Percentiles rank a stretch among this genome's conserved stretches.
Conservation (phyloP, 2,888 invertebrate genomes). For the Corythucha ciliata region DNA sequence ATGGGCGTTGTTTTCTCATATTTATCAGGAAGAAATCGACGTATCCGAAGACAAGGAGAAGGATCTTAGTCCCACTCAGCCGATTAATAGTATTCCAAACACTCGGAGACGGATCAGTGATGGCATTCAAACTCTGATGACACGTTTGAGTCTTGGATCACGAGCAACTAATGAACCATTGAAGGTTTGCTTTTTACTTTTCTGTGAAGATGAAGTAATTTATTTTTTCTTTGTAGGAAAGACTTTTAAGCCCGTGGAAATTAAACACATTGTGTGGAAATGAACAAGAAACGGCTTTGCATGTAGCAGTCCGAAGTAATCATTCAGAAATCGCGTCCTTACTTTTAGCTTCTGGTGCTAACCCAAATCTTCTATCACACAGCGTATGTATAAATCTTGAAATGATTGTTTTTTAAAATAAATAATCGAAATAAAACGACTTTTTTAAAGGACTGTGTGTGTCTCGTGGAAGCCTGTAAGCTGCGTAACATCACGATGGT, state of each 20-base stretch:
- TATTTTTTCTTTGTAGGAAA: too few species aligned
- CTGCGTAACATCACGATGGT: conserved; percentile 59
- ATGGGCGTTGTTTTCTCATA: background rate
- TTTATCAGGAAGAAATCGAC: background rate
- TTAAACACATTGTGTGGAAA: conserved; percentile 66
- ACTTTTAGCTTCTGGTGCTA: conserved; percentile 68
- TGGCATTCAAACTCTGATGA: conserved; percentile 82
- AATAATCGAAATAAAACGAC: too few species aligned
- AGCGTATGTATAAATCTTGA: conserved; percentile 14
- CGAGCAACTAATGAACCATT: too few species aligned
- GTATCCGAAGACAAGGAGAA: background rate
- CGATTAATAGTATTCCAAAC: conserved; percentile 25
- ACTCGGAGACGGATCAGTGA: conserved; percentile 68
- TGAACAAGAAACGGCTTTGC: conserved; percentile 70
- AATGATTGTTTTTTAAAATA: background rate
- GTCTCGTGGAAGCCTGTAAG: conserved; percentile 58
- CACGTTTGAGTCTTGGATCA: conserved; percentile 58
- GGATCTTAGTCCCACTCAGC: background rate
- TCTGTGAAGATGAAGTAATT: too few species aligned
- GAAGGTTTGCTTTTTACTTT: too few species aligned
- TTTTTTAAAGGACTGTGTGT: conserved; percentile 27
- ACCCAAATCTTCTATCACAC: conserved; percentile 61
- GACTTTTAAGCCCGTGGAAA: conserved; percentile 57
- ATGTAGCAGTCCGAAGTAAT: conserved; percentile 67
- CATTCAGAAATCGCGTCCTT: conserved; percentile 61